These are phyloP conservation scores for Acrocephalus kingi DNA, from an alignment of 2,113 vertebrate species.

Conservation along the genomic window DNA sequence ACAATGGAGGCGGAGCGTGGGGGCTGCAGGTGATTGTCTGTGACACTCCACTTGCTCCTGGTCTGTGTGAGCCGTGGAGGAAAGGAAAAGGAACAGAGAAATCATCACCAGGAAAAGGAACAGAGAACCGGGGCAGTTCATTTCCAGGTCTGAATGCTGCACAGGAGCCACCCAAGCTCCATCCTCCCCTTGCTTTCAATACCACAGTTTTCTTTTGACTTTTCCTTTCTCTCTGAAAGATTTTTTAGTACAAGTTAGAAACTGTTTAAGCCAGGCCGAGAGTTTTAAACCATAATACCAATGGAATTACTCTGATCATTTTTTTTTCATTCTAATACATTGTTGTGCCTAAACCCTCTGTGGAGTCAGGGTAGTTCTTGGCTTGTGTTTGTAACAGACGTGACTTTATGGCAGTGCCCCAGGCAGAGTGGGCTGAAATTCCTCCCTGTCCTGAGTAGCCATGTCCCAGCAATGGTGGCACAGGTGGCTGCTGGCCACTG, in stretches of 20 bases:
- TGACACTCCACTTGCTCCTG: neutral
- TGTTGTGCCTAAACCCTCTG: neutral
- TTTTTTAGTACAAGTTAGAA: neutral
- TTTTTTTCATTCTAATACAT: neutral
- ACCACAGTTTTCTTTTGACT: neutral
- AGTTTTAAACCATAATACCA: neutral
- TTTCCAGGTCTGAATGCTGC: neutral
- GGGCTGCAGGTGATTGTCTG: neutral
- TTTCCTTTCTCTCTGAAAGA: neutral
- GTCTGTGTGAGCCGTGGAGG: rapidly evolving
- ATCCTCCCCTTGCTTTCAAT: neutral
- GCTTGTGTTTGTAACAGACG: neutral
- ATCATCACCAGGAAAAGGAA: no score
- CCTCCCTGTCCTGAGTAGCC: neutral
- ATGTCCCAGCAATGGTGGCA: rapidly evolving
- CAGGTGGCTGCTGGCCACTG: neutral
- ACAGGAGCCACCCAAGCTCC: neutral
- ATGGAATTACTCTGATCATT: neutral
- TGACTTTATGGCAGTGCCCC: neutral
- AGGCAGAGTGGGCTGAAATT: neutral
- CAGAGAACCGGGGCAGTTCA: neutral
- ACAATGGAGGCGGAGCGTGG: rapidly evolving
- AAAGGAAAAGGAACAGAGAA: neutral
- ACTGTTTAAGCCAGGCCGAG: neutral
- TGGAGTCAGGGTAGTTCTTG: neutral